Evolutionary conservation across 2,113 vertebrate genomes (phyloP).

Genomic region (Tamias sibiricus): DNA sequence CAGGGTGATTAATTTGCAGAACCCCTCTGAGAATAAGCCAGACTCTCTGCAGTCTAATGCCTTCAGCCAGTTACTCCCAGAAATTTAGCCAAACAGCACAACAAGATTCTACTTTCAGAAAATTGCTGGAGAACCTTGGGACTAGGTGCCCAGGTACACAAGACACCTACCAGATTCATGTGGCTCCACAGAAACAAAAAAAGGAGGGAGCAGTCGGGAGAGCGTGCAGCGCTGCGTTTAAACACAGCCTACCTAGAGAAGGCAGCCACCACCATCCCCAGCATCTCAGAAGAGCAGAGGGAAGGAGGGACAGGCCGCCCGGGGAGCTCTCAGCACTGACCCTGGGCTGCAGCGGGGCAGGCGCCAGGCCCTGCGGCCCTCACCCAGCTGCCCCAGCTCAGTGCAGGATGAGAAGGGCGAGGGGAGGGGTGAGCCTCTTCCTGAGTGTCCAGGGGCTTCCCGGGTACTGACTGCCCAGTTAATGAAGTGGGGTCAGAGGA

Average conservation of each 20-base stretch:
- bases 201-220: too few relatives aligned
- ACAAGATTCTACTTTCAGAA: slow-evolving; percentile 54
- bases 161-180: slow-evolving; percentile 6
- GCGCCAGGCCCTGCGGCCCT: too few relatives aligned
- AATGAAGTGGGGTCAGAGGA: background rate
- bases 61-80: slow-evolving; percentile 79
- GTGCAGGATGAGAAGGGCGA: background rate
- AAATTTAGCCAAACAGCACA: slow-evolving; percentile 72
- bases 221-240: background rate
- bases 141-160: background rate
- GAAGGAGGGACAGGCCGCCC: background rate
- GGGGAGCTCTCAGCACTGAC: background rate
- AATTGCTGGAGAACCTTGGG: slow-evolving; percentile 17
- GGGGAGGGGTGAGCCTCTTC: background rate
- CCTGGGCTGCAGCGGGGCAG: background rate
- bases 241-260: background rate
- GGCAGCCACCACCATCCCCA: background rate
- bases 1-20: slow-evolving; percentile 80
- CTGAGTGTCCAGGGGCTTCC: background rate
- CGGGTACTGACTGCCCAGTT: background rate
- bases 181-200: background rate
- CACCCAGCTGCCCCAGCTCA: background rate
- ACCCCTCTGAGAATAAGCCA: slow-evolving; percentile 65
- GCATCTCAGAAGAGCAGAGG: background rate
- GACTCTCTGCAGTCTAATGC: slow-evolving; percentile 70